These are phyloP conservation scores for Callipepla californica DNA, from an alignment of 2,113 vertebrate genomes.

Conservation along the genomic window DNA sequence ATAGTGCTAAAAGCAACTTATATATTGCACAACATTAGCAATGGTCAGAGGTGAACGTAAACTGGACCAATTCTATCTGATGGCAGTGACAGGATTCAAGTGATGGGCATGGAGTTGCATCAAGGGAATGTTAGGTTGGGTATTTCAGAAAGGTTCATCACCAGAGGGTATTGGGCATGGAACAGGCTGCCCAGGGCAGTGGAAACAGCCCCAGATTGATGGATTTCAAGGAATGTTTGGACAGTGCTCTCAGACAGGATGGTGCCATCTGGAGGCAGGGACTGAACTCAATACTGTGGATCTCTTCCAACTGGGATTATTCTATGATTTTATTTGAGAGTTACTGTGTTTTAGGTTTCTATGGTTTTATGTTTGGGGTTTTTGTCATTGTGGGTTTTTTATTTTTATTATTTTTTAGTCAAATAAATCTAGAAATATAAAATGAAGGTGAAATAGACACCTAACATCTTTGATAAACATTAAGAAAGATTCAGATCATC, in stretches of 20 bases:
- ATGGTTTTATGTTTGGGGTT: neutral
- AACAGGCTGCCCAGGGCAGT: neutral
- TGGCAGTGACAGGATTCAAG: neutral
- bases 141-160: neutral
- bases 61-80: neutral
- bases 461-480: neutral
- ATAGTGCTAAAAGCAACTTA: conserved; percentile 39
- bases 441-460: neutral
- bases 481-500: neutral
- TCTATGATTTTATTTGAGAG: neutral
- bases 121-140: neutral
- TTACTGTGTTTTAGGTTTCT: neutral
- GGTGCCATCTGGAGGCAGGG: too few relatives aligned
- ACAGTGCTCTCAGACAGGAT: too few relatives aligned
- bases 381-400: neutral
- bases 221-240: too few relatives aligned
- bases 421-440: neutral
- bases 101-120: neutral
- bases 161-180: neutral
- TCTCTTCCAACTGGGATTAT: too few relatives aligned
- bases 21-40: neutral
- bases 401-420: neutral
- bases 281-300: too few relatives aligned
- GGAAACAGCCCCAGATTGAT: neutral
- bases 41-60: neutral